phyloP scores from a whole-genome alignment of 2,113 vertebrate genomes.

The Onychostoma macrolepis region DNA sequence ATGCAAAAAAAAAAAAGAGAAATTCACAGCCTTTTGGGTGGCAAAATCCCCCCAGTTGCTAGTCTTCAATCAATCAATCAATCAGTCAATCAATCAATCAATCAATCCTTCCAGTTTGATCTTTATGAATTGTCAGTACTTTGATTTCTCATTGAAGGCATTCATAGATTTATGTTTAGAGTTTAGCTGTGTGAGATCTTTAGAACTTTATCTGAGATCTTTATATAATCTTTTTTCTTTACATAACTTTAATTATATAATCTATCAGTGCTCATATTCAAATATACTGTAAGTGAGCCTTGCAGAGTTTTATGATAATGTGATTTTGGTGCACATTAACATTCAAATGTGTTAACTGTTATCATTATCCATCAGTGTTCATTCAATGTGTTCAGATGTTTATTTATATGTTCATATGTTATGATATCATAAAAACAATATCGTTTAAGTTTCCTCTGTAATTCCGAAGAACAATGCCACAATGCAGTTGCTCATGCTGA shows the following conservation, averaged over 20 bases:
- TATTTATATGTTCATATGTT: background rate
- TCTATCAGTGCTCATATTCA: background rate
- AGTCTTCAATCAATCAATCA: no score
- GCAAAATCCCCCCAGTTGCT: background rate
- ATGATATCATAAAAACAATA: slow-evolving; percentile 6
- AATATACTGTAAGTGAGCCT: background rate
- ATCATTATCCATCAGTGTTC: background rate
- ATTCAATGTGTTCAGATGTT: slow-evolving; percentile 3
- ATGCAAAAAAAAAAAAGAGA: background rate
- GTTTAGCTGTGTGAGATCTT: no score
- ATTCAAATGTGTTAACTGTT: slow-evolving; percentile 7
- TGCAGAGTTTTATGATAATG: background rate
- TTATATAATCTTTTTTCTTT: background rate
- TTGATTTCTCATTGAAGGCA: background rate
- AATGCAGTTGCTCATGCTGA: slow-evolving; percentile 7
- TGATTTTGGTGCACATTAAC: background rate
- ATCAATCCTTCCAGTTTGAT: background rate
- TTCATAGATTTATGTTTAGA: background rate
- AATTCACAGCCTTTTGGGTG: background rate
- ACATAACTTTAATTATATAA: background rate
- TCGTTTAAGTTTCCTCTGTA: background rate
- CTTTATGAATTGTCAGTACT: background rate
- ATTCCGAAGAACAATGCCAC: background rate
- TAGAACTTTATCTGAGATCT: no score
- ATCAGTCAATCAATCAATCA: background rate